phyloP scores from a whole-genome alignment of 35 echinoderm and acorn worm species.

The Apostichopus japonicus region DNA sequence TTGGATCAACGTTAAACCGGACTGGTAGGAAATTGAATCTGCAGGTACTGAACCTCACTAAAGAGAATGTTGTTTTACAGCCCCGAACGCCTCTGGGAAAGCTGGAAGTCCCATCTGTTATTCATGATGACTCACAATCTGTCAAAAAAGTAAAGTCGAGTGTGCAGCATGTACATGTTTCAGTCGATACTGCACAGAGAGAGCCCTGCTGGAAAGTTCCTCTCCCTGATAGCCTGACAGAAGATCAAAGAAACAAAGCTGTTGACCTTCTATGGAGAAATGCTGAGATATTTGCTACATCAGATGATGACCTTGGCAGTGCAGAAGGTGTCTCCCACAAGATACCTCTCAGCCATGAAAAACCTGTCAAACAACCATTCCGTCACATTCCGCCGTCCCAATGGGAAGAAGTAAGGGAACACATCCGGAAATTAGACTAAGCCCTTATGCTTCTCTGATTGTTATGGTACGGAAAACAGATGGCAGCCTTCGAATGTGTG shows the following conservation, averaged over 20 bases:
- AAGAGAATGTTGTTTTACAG: too few species aligned
- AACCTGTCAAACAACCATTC: conserved; percentile 59
- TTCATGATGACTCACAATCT: too few species aligned
- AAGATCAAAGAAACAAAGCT: background rate
- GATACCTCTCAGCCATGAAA: conserved; percentile 6
- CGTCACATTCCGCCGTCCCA: conserved; percentile 53
- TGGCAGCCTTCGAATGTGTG: conserved; percentile 54
- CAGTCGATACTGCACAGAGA: background rate
- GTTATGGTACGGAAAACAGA: conserved; percentile 23
- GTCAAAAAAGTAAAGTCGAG: background rate
- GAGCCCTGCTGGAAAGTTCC: background rate
- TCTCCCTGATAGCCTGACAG: background rate
- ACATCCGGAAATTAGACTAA: too few species aligned
- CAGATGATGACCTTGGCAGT: conserved; percentile 53
- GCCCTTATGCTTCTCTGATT: too few species aligned
- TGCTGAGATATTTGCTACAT: conserved; percentile 24
- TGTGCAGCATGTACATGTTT: background rate
- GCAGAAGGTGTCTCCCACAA: conserved; percentile 27
- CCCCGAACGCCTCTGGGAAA: conserved; percentile 12
- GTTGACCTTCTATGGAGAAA: background rate
- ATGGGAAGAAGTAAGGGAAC: too few species aligned
- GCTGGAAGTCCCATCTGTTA: background rate
- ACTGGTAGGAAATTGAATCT: too few species aligned
- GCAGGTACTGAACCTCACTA: too few species aligned
- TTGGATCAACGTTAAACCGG: background rate